phyloP scores from a whole-genome alignment of 2,797 vertebrate species.

The Gymnoscopelus braueri region DNA sequence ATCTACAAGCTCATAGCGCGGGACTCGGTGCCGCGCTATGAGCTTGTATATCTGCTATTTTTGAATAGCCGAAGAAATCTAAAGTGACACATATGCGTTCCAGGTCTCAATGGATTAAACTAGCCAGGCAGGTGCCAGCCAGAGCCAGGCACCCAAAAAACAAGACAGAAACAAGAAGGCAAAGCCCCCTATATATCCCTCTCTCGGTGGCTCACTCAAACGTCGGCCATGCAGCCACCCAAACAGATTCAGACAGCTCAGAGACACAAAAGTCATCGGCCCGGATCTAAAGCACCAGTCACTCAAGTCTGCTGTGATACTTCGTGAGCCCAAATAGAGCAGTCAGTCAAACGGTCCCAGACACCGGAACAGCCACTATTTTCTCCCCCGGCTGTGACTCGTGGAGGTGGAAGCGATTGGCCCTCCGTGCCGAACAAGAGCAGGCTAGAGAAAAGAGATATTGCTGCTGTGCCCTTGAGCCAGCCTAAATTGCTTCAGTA shows the following conservation, averaged over 20 bases:
- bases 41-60: too few relatives aligned
- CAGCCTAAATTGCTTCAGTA: conserved; percentile 74
- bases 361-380: conserved; percentile 28
- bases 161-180: conserved; percentile 9
- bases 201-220: conserved; percentile 19
- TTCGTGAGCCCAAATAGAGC: conserved; percentile 62
- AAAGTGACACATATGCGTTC: too few relatives aligned
- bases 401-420: neutral
- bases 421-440: conserved; percentile 17
- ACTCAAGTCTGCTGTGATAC: conserved; percentile 38
- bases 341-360: conserved; percentile 58
- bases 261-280: conserved; percentile 46
- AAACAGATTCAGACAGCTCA: neutral
- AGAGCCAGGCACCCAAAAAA: neutral
- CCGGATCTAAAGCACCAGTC: conserved; percentile 41
- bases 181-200: neutral
- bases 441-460: conserved; percentile 50
- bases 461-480: conserved; percentile 76
- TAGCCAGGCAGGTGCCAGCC: neutral
- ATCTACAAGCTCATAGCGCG: too few relatives aligned
- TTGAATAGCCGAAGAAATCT: too few relatives aligned
- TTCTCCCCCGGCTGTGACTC: conserved; percentile 12
- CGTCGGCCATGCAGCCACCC: conserved; percentile 11
- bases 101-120: too few relatives aligned
- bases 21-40: too few relatives aligned